Base-by-base conservation (phyloP, 1,140 invertebrate genomes). In the Plutomurus gul region DNA sequence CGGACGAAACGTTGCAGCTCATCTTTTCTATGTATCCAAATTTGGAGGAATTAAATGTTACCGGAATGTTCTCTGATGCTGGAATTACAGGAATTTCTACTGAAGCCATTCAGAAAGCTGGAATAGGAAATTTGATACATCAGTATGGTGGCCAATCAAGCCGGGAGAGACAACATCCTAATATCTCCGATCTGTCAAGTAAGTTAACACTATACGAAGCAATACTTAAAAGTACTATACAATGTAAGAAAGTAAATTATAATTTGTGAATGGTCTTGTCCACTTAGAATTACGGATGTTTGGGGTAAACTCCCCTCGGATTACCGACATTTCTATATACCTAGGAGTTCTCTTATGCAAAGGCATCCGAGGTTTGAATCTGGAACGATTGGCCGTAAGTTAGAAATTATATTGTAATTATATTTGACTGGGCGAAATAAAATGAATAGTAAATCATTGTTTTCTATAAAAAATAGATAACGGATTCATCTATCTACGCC, bases 41-140 rank as follows among this genome's bases (percentile, higher is more conserved):
- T 13, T 37, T 79, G 22, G 49, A 79, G 39, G 78, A 71, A 25
- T 22, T 79, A 3, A 46, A 79, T 75, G 78, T 30, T 22, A 33
- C 60, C 0, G 78, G 78, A 27, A 43, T 65, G 13, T 75, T 65
- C 73, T 43, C 78, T 20, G 78, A 79, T 43, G 30, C n/a, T 13
- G 78, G 78, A 10, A 46, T 79, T 18, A 75, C 74, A 11, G 78
- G 78, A 43, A 71, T 75, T 36, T 22, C 72, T 7, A 20, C 33
- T 70, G 18, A 40, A 16, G 27, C 51, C 49, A 25, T 70, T 70
- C 27, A 72, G 16, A 39, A 46, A 40, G 20, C 40, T 22, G 18
- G n/a, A 11, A 25, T 43, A 13, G 33, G 36, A 11, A 46, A 72
- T 10, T 72, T 72, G 37, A n/a, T 39, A 18, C 18, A 72, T 20